A percentile compares a stretch with the other conserved stretches of the same genome.
Conservation (phyloP, 2,113 vertebrate species). For the Elachura formosa region DNA sequence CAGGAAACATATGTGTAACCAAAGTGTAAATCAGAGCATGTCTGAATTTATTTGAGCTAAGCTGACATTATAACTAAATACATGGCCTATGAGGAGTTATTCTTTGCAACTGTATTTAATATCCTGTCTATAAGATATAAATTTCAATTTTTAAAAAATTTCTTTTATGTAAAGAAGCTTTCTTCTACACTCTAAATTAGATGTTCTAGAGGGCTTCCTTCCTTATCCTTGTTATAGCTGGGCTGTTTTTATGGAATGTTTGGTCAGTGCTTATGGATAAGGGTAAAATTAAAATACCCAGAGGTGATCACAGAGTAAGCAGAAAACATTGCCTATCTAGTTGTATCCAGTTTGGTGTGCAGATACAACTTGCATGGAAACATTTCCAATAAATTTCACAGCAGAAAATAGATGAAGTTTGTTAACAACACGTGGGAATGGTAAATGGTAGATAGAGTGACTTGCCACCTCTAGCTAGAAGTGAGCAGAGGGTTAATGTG, state of each 20-base stretch:
- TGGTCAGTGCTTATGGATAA: background rate
- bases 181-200: background rate
- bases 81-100: background rate
- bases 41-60: background rate
- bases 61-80: background rate
- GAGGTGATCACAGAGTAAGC: background rate
- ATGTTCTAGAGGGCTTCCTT: background rate
- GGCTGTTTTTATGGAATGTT: background rate
- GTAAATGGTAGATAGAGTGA: background rate
- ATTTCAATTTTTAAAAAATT: background rate
- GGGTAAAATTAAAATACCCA: background rate
- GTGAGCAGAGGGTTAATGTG: constrained; percentile 27
- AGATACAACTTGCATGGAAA: background rate
- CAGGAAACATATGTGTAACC: background rate
- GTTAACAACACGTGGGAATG: background rate
- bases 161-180: background rate
- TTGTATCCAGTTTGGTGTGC: rapidly evolving
- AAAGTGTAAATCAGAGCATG: background rate
- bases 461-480: background rate
- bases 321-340: background rate
- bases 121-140: background rate
- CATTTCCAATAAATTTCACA: background rate
- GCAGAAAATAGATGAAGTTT: background rate
- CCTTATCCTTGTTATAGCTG: background rate
- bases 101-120: background rate